Conservation (phyloP, 2,113 vertebrate genomes). For the Calypte anna region DNA sequence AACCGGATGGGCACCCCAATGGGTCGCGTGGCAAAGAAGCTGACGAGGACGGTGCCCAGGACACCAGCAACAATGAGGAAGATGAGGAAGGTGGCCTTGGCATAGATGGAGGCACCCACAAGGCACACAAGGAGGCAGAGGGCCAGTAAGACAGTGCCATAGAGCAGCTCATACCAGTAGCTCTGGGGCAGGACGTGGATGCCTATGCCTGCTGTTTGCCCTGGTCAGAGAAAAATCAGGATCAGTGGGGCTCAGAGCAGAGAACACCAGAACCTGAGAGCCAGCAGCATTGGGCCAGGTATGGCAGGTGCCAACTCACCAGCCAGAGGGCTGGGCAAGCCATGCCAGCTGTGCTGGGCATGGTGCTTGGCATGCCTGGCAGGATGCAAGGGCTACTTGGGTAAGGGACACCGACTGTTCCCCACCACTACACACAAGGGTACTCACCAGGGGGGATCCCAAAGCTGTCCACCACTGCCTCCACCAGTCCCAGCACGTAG, state of each 20-base stretch:
- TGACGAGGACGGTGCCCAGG: conserved; percentile 84
- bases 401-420: neutral
- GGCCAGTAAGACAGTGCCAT: conserved; percentile 79
- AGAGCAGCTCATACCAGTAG: conserved; percentile 90
- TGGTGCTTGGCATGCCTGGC: neutral
- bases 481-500: conserved; percentile 88
- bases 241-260: accelerated
- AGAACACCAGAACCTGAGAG: neutral
- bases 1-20: conserved; percentile 68
- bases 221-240: conserved; percentile 17
- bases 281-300: accelerated
- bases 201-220: neutral
- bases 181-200: conserved; percentile 80
- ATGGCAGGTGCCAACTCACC: neutral
- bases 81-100: conserved; percentile 91
- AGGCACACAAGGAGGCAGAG: conserved; percentile 89
- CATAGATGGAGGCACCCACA: conserved; percentile 89
- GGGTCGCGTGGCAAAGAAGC: conserved; percentile 83
- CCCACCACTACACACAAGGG: accelerated
- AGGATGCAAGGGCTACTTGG: accelerated
- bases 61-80: conserved; percentile 87
- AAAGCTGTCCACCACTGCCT: conserved; percentile 85
- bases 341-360: accelerated
- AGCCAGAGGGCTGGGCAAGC: neutral
- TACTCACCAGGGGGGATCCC: conserved; percentile 80